Conservation (phyloP, 2,888 invertebrate species). For the Therioaphis trifolii region DNA sequence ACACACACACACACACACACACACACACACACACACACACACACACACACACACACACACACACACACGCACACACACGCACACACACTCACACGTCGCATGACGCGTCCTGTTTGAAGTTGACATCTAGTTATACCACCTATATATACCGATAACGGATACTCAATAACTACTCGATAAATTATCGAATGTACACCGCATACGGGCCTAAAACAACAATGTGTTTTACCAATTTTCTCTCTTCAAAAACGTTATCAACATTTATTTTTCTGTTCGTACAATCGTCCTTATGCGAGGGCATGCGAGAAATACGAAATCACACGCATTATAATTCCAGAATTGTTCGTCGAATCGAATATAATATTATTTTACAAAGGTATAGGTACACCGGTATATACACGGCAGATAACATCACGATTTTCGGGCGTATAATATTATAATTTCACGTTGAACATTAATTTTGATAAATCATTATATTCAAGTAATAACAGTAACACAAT, state of each 20-base stretch:
- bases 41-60: no score
- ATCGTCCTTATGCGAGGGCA: neutral
- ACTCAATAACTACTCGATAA: no score
- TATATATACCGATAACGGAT: neutral
- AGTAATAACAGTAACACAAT: no score
- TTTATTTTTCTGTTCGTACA: constrained; percentile 16
- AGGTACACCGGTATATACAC: neutral
- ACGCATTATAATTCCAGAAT: neutral
- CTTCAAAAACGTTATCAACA: neutral
- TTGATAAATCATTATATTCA: neutral
- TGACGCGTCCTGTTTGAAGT: constrained; percentile 17
- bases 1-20: no score
- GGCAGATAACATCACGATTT: constrained; percentile 6
- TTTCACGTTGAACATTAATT: neutral
- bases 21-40: no score
- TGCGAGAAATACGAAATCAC: constrained; percentile 16
- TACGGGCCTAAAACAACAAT: neutral
- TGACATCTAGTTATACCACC: no score
- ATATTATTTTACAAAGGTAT: no score
- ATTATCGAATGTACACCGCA: neutral
- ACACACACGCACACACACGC: no score
- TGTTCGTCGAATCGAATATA: neutral
- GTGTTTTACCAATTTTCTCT: neutral
- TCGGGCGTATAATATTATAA: neutral
- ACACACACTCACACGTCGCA: neutral